These are phyloP conservation scores for Dermolepida albohirtum DNA, from an alignment of 2,888 invertebrate species.

Conservation along the genomic window DNA sequence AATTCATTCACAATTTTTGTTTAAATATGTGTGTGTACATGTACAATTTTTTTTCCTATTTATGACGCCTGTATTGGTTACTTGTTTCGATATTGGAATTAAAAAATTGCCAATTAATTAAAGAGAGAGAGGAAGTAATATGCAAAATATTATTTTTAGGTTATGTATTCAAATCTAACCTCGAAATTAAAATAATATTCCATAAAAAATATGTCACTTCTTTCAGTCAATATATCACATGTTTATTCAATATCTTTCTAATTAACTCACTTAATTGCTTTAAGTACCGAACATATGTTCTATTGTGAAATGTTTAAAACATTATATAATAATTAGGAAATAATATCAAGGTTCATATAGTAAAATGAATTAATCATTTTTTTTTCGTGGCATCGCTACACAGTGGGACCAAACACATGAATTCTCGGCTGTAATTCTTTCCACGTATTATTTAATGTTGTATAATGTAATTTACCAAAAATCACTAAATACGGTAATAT, in stretches of 20 bases:
- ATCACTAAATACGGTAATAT: no score
- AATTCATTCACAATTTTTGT: not conserved
- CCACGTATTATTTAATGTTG: no score
- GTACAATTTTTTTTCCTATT: not conserved
- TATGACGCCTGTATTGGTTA: not conserved
- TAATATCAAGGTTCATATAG: conserved; percentile 5
- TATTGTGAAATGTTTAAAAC: conserved; percentile 10
- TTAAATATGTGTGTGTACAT: no score
- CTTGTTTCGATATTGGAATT: no score
- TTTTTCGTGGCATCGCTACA: no score
- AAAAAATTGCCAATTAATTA: no score
- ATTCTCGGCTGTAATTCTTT: no score
- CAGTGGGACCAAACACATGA: no score
- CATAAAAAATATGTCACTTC: not conserved
- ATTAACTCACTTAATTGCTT: conserved; percentile 9
- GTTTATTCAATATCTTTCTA: not conserved
- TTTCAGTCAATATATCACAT: conserved; percentile 10
- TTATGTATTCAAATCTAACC: conserved; percentile 8
- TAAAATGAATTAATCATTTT: no score
- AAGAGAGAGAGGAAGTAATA: no score
- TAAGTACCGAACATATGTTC: not conserved
- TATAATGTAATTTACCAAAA: no score
- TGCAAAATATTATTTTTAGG: no score
- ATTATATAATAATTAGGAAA: conserved; percentile 21
- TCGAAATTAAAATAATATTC: conserved; percentile 5